Evolutionary conservation across 2,113 vertebrate species (phyloP).

Genomic region (Gallinago media): DNA sequence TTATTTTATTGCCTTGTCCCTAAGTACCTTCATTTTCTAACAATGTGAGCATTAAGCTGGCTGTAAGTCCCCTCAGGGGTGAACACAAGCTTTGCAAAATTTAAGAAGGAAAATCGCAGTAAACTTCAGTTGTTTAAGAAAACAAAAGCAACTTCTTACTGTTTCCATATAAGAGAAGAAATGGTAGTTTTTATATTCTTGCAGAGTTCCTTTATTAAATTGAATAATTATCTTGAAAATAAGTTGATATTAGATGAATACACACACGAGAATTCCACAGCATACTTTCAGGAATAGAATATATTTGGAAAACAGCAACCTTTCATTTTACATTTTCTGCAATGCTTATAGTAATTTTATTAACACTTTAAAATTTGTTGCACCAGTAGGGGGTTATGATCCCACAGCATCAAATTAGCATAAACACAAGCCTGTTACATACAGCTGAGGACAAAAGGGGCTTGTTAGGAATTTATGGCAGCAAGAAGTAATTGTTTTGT

Average conservation of each 20-base stretch:
- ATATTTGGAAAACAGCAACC: slow-evolving; percentile 4
- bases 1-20: not conserved
- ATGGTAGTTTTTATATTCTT: not conserved
- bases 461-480: slow-evolving; percentile 21
- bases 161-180: not conserved
- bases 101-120: not conserved
- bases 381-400: slow-evolving; percentile 25
- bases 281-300: not conserved
- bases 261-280: not conserved
- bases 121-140: not conserved
- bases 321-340: slow-evolving; percentile 26
- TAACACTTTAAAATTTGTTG: slow-evolving; percentile 23
- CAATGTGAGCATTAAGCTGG: not conserved
- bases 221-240: slow-evolving; percentile 24
- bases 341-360: slow-evolving; percentile 30
- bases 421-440: not conserved
- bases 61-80: not conserved
- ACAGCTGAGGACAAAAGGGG: not conserved
- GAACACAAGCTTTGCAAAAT: not conserved
- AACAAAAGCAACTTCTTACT: slow-evolving; percentile 12
- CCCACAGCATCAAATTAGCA: slow-evolving; percentile 21
- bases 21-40: not conserved
- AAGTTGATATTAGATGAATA: slow-evolving; percentile 6
- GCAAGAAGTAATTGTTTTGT: slow-evolving; percentile 16
- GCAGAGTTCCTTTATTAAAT: slow-evolving; percentile 18